Conservation (phyloP, 64 coral and sea anemone species). For the Trachythela sp. region DNA sequence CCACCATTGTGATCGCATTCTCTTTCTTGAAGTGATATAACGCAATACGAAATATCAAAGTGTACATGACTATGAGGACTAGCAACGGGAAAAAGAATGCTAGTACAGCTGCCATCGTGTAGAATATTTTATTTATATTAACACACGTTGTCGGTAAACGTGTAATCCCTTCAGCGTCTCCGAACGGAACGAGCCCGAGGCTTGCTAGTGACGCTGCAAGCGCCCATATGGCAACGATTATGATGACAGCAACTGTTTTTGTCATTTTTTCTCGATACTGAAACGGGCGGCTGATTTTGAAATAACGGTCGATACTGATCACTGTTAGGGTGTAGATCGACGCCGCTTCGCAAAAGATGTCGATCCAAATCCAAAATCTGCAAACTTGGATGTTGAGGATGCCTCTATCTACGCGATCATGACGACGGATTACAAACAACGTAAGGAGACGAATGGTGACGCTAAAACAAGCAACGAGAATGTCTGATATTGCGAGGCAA, state of each 20-base stretch:
- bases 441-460: background rate
- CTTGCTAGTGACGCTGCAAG: background rate
- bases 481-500: background rate
- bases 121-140: background rate
- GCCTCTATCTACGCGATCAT: background rate
- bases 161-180: background rate
- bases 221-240: background rate
- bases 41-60: conserved; percentile 8
- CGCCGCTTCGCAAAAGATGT: conserved; percentile 12
- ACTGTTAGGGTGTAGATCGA: background rate
- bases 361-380: conserved; percentile 24
- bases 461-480: conserved; percentile 5
- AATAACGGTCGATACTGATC: conserved; percentile 12
- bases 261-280: background rate
- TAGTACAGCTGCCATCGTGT: background rate
- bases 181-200: background rate
- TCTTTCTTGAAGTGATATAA: conserved; percentile 21
- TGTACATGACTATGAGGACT: conserved; percentile 5
- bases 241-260: background rate
- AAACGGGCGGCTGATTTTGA: conserved; percentile 2
- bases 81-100: background rate
- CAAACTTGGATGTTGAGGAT: background rate
- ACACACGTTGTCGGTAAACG: background rate
- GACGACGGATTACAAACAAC: background rate
- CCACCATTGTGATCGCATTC: background rate